Conservation (phyloP, 2,797 vertebrate species). For the Clarias laeviceps region DNA sequence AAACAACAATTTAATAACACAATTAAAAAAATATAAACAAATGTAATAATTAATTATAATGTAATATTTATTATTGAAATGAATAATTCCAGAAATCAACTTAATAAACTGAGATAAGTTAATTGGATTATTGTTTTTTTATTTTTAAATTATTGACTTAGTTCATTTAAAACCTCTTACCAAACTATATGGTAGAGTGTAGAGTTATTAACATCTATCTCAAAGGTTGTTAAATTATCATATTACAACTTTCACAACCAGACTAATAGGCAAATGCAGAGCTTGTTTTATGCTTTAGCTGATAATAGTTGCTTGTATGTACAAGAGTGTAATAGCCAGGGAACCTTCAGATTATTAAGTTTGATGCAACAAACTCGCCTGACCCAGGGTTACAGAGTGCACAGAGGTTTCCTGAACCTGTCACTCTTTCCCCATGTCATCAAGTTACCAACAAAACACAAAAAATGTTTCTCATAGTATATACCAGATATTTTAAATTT, state of each 20-base stretch:
- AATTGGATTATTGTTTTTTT: no score
- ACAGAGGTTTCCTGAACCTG: slow-evolving; percentile 55
- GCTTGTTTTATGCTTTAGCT: not conserved
- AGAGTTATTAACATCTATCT: slow-evolving; percentile 20
- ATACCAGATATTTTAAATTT: no score
- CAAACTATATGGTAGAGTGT: slow-evolving; percentile 32
- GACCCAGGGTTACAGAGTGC: slow-evolving; percentile 67
- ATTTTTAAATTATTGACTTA: slow-evolving; percentile 42
- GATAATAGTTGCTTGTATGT: not conserved
- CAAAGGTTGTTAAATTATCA: not conserved
- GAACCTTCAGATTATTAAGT: slow-evolving; percentile 53
- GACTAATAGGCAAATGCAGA: no score
- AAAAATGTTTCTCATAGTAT: no score
- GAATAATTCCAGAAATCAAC: not conserved
- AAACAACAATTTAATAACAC: no score
- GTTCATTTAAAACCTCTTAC: slow-evolving; percentile 31
- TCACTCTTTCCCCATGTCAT: slow-evolving; percentile 17
- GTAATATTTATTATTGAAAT: not conserved
- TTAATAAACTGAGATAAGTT: no score
- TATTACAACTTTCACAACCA: slow-evolving; percentile 11
- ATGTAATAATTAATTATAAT: not conserved
- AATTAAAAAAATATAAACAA: not conserved
- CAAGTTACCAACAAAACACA: slow-evolving; percentile 6
- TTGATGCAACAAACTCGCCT: slow-evolving; percentile 55
- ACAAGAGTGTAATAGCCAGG: slow-evolving; percentile 17